Conservation (phyloP, 2,888 invertebrate species). For the Mystacides longicornis region DNA sequence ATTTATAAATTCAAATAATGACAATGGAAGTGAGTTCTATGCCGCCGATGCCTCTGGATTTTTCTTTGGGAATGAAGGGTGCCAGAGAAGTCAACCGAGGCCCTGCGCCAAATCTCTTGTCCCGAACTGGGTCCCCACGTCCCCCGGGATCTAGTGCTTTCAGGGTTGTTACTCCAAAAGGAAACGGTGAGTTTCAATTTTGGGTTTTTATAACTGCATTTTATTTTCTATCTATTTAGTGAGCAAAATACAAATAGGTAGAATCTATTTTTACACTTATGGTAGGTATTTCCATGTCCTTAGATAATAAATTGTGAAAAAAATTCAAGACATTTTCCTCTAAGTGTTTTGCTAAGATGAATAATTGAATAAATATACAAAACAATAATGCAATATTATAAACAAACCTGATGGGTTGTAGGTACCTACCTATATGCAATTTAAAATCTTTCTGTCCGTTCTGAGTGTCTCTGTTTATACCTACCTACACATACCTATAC, state of each 20-base stretch:
- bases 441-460: no score
- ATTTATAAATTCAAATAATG: slow-evolving; percentile 28
- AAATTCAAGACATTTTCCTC: no score
- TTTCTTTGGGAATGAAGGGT: slow-evolving; percentile 48
- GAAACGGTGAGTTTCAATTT: slow-evolving; percentile 34
- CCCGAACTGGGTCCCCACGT: slow-evolving; percentile 40
- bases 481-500: no score
- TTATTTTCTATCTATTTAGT: not conserved
- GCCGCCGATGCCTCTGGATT: slow-evolving; percentile 59
- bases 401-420: no score
- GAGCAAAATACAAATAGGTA: not conserved
- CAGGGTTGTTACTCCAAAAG: slow-evolving; percentile 61
- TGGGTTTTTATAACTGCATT: not conserved
- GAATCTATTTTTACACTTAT: not conserved
- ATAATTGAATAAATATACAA: no score
- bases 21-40: slow-evolving; percentile 57
- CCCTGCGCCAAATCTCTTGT: slow-evolving; percentile 32
- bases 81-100: slow-evolving; percentile 26
- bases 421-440: no score
- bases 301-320: no score
- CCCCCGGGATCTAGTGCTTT: slow-evolving; percentile 52
- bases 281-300: no score
- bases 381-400: no score
- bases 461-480: no score
- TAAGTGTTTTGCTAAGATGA: no score